These are phyloP conservation scores for Acrobeloides nanus DNA, from an alignment of 2,888 invertebrate species.

Conservation along the genomic window DNA sequence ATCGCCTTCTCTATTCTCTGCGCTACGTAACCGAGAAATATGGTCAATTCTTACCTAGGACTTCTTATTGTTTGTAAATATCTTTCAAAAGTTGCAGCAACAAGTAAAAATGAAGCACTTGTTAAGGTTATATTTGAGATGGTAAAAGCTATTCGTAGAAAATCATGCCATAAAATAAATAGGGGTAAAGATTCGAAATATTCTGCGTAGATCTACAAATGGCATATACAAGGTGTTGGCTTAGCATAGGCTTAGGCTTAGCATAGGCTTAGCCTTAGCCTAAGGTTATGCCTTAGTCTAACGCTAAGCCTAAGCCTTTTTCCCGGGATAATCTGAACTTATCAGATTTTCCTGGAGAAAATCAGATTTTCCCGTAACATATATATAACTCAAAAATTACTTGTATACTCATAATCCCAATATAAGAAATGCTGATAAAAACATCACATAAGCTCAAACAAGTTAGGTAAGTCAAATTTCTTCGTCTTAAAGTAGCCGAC, in stretches of 20 bases:
- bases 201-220: slow-evolving; percentile 28
- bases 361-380: too few relatives aligned
- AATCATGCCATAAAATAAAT: slow-evolving; percentile 40
- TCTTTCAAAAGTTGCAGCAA: slow-evolving; percentile 46
- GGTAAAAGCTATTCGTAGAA: slow-evolving; percentile 39
- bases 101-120: slow-evolving; percentile 41
- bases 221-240: too few relatives aligned
- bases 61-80: slow-evolving; percentile 43
- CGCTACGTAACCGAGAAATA: too few relatives aligned
- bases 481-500: slow-evolving; percentile 27
- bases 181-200: slow-evolving; percentile 37
- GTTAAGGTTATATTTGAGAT: slow-evolving; percentile 45
- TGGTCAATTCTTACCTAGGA: slow-evolving; percentile 6
- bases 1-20: too few relatives aligned
- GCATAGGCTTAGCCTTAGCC: too few relatives aligned
- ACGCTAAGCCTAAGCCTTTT: too few relatives aligned
- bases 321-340: too few relatives aligned
- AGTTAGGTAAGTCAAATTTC: slow-evolving; percentile 41
- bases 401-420: slow-evolving; percentile 34
- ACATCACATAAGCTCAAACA: slow-evolving; percentile 46
- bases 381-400: too few relatives aligned
- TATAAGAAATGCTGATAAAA: slow-evolving; percentile 41
- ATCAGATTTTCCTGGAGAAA: too few relatives aligned
- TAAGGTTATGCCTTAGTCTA: too few relatives aligned
- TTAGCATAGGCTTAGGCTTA: too few relatives aligned